These are phyloP conservation scores for Perizoma affinitatum DNA, from an alignment of 2,888 invertebrate genomes.

Conservation along the genomic window DNA sequence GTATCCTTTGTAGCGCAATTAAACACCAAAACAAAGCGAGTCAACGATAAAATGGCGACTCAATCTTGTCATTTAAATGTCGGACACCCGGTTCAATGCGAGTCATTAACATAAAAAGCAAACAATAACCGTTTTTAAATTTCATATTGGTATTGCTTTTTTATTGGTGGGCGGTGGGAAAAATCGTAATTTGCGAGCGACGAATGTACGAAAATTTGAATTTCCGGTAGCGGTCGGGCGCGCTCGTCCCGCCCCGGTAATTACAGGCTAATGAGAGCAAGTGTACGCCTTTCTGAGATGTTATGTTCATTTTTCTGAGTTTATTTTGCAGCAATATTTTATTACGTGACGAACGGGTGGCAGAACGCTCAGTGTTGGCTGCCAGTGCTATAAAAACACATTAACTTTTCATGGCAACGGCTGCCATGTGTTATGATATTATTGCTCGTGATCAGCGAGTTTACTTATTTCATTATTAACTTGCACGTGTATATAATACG, in stretches of 20 bases:
- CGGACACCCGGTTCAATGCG: slow-evolving; percentile 74
- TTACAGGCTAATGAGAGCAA: slow-evolving; percentile 80
- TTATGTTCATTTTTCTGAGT: slow-evolving; percentile 56
- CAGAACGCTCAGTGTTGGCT: slow-evolving; percentile 52
- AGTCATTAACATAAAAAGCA: slow-evolving; percentile 81
- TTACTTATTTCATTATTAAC: neutral
- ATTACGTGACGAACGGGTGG: slow-evolving; percentile 64
- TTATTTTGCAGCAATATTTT: slow-evolving; percentile 63
- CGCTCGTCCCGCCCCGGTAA: slow-evolving; percentile 57
- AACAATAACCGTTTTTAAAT: slow-evolving; percentile 82
- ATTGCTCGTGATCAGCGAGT: slow-evolving; percentile 40
- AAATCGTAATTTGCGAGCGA: slow-evolving; percentile 75
- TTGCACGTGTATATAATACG: too few relatives aligned
- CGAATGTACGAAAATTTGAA: slow-evolving; percentile 78
- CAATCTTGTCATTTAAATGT: slow-evolving; percentile 75
- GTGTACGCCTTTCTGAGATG: slow-evolving; percentile 52
- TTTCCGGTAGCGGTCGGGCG: slow-evolving; percentile 65
- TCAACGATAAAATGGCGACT: slow-evolving; percentile 71
- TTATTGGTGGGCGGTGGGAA: slow-evolving; percentile 60
- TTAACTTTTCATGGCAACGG: slow-evolving; percentile 56
- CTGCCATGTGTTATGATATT: slow-evolving; percentile 47
- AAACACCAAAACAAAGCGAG: slow-evolving; percentile 61
- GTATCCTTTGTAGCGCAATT: slow-evolving; percentile 45
- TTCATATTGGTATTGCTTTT: slow-evolving; percentile 71
- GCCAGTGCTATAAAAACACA: slow-evolving; percentile 53